These are phyloP conservation scores for Azorinus chamasolen DNA, from an alignment of 2,888 invertebrate species.

Conservation along the genomic window DNA sequence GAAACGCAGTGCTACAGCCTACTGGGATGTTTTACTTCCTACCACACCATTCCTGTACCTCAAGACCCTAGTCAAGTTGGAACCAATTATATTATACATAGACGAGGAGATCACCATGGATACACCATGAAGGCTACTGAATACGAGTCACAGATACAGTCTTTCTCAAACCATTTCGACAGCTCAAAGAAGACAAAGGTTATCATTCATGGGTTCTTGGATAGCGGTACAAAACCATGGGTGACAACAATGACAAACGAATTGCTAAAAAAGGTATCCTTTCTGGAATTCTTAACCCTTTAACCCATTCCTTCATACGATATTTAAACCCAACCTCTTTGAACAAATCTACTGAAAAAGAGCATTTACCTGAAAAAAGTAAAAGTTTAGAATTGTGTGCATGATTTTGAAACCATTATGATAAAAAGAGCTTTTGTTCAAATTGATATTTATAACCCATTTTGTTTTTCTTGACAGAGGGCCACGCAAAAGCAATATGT, in stretches of 20 bases:
- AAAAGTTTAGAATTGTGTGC: too few species aligned
- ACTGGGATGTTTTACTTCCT: conserved; percentile 42
- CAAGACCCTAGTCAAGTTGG: conserved; percentile 24
- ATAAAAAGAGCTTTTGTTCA: too few species aligned
- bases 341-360: too few species aligned
- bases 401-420: too few species aligned
- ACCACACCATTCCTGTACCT: conserved; percentile 34
- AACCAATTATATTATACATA: conserved; percentile 30
- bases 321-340: too few species aligned
- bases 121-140: conserved; percentile 17
- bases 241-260: conserved; percentile 46
- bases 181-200: conserved; percentile 42
- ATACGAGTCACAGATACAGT: conserved; percentile 7
- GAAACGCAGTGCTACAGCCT: conserved; percentile 38
- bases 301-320: too few species aligned
- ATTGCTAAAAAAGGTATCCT: conserved; percentile 64
- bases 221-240: conserved; percentile 56
- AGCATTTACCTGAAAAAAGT: too few species aligned
- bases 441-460: too few species aligned
- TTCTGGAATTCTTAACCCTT: neutral
- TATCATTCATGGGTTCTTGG: conserved; percentile 66
- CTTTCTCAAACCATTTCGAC: conserved; percentile 42
- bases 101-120: conserved; percentile 3
- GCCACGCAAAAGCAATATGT: too few species aligned
- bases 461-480: too few species aligned